These are phyloP conservation scores for Camelus bactrianus DNA, from an alignment of 2,113 vertebrate genomes.

Conservation along the genomic window DNA sequence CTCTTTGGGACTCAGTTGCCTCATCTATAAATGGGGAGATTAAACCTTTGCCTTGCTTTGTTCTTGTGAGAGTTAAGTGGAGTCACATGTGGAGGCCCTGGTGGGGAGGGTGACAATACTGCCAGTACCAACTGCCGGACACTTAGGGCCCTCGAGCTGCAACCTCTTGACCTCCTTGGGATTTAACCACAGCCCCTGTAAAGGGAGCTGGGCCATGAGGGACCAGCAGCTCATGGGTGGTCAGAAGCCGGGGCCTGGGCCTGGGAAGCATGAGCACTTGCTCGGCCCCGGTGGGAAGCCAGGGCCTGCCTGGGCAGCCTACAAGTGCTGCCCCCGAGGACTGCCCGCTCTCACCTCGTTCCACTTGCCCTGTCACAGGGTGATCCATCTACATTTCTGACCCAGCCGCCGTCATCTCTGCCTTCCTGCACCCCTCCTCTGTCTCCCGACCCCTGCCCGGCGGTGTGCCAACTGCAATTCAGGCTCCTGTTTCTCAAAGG, in stretches of 20 bases:
- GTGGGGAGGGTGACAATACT: not conserved
- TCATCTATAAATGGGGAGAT: not conserved
- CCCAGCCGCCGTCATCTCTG: not conserved
- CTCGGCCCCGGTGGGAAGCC: not conserved
- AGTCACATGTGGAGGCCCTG: not conserved
- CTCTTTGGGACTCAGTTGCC: not conserved
- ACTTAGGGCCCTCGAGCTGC: accelerated
- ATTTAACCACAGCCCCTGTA: not conserved
- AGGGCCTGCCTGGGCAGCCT: not conserved
- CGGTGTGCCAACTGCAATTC: not conserved
- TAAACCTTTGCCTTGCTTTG: not conserved
- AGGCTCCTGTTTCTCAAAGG: not conserved
- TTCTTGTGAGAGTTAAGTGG: not conserved
- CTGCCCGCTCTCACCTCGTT: not conserved
- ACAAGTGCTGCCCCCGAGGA: not conserved
- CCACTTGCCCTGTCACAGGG: too few species aligned
- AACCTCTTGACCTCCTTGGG: not conserved
- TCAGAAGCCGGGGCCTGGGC: not conserved
- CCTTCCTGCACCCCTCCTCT: not conserved
- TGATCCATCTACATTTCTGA: not conserved
- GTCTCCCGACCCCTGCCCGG: not conserved
- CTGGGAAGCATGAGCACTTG: not conserved
- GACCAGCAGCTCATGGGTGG: not conserved
- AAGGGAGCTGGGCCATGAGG: not conserved
- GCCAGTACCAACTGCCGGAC: not conserved